Evolutionary conservation across 2,888 invertebrate genomes (phyloP).

Genomic region (Acronicta aceris): DNA sequence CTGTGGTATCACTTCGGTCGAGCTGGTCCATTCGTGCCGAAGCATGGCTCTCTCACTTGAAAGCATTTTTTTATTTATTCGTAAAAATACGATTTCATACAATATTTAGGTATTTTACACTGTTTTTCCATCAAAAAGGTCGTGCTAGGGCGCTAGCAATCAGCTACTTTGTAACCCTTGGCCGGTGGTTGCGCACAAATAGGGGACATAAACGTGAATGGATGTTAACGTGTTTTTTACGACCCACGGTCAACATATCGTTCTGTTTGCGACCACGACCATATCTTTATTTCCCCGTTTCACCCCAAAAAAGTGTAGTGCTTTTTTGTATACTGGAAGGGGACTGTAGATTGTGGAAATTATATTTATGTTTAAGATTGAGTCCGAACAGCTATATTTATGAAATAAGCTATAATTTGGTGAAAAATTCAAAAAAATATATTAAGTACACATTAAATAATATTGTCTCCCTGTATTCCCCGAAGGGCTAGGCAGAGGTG

Average conservation of each 20-base stretch:
- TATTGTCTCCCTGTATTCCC: too few relatives aligned
- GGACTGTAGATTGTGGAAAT: conserved; percentile 32
- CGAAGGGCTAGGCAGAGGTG: too few relatives aligned
- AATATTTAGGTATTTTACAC: conserved; percentile 15
- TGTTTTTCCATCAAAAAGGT: conserved; percentile 62
- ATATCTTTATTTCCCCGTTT: conserved; percentile 82
- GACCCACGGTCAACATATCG: conserved; percentile 85
- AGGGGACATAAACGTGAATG: conserved; percentile 88
- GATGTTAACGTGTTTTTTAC: conserved; percentile 90
- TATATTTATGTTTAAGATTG: conserved; percentile 40
- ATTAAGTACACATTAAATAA: too few relatives aligned
- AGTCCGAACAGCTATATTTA: neutral
- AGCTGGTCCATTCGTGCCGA: too few relatives aligned
- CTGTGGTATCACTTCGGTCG: too few relatives aligned
- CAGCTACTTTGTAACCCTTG: conserved; percentile 82
- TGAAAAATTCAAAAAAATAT: too few relatives aligned
- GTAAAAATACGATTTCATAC: too few relatives aligned
- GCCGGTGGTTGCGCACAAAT: conserved; percentile 82
- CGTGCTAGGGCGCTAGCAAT: conserved; percentile 77
- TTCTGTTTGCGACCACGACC: conserved; percentile 84
- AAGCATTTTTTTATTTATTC: too few relatives aligned
- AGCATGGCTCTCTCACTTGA: too few relatives aligned
- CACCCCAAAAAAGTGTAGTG: conserved; percentile 73
- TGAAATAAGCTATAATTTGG: too few relatives aligned
- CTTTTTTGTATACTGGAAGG: conserved; percentile 63